phyloP scores from a whole-genome alignment of 2,888 invertebrate species.

The Zygaena filipendulae region DNA sequence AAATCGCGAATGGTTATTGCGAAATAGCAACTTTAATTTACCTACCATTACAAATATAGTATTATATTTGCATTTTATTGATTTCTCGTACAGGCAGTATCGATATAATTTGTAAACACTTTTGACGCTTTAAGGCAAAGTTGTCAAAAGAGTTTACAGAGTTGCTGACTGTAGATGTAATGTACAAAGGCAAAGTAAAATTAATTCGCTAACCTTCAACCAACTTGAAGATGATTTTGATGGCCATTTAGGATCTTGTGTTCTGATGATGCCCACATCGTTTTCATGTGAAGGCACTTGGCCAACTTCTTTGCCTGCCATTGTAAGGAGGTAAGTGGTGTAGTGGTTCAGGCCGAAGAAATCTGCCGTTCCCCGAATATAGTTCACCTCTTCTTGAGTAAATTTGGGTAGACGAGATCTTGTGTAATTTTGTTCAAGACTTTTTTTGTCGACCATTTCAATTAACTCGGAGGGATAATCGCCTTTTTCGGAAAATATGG shows the following conservation, averaged over 20 bases:
- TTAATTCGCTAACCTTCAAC: slow-evolving; percentile 73
- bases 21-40: no score
- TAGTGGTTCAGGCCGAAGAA: slow-evolving; percentile 64
- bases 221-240: slow-evolving; percentile 67
- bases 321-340: slow-evolving; percentile 52
- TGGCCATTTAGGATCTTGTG: slow-evolving; percentile 70
- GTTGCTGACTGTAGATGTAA: no score
- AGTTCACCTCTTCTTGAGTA: slow-evolving; percentile 53
- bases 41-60: no score
- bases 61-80: no score
- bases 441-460: slow-evolving; percentile 60
- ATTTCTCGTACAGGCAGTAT: no score
- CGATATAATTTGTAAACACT: no score
- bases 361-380: slow-evolving; percentile 54
- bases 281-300: slow-evolving; percentile 68
- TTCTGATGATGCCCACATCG: slow-evolving; percentile 69
- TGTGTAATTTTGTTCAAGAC: slow-evolving; percentile 59
- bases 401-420: slow-evolving; percentile 69
- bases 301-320: slow-evolving; percentile 50
- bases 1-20: no score
- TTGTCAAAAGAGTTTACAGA: no score
- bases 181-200: no score
- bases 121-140: no score
- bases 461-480: slow-evolving; percentile 69
- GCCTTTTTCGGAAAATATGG: slow-evolving; percentile 62